These are phyloP conservation scores for Tipula helvola DNA, from an alignment of 2,888 invertebrate species.

Conservation along the genomic window DNA sequence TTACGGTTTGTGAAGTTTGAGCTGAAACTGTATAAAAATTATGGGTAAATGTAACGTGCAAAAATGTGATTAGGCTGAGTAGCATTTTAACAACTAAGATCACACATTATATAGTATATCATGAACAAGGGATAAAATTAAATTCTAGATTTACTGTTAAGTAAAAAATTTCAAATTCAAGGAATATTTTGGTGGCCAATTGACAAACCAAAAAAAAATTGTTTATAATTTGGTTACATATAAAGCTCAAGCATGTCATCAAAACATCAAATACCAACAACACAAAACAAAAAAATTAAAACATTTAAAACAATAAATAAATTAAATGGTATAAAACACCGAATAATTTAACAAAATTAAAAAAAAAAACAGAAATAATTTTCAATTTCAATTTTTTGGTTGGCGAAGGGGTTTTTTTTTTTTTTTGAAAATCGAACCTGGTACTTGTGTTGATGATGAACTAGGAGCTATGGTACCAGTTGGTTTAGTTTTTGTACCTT, in stretches of 20 bases:
- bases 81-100: neutral
- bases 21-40: slow-evolving; percentile 26
- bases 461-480: slow-evolving; percentile 27
- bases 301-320: slow-evolving; percentile 5
- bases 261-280: slow-evolving; percentile 30
- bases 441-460: slow-evolving; percentile 37
- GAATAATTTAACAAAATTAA: neutral
- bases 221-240: neutral
- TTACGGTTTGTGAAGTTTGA: slow-evolving; percentile 40
- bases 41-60: neutral
- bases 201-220: neutral
- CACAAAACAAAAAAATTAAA: slow-evolving; percentile 8
- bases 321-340: slow-evolving; percentile 9
- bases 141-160: neutral
- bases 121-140: neutral
- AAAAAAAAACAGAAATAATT: slow-evolving; percentile 11
- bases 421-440: slow-evolving; percentile 30
- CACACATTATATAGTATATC: neutral
- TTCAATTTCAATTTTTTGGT: neutral
- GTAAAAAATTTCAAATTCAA: neutral
- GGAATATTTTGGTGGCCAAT: neutral
- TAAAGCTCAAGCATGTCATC: slow-evolving; percentile 26
- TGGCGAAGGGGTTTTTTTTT: neutral
- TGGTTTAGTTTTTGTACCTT: slow-evolving; percentile 39
- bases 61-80: neutral